Evolutionary conservation across 2,797 vertebrate genomes (phyloP).

Genomic region (Apodemus agrarius): DNA sequence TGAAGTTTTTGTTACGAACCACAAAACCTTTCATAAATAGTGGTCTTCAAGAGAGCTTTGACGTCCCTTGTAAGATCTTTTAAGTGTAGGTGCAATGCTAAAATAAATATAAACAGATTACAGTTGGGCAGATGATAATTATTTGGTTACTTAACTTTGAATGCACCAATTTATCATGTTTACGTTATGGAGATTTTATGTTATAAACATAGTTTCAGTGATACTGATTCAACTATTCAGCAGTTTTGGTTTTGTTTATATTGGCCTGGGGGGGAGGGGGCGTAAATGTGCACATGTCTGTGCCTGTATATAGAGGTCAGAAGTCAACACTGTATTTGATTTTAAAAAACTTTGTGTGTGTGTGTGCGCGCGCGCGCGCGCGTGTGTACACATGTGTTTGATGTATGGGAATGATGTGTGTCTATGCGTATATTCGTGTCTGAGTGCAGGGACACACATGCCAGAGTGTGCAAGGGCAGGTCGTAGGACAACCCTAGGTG

Average conservation of each 20-base stretch:
- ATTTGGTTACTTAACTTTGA: conserved; percentile 29
- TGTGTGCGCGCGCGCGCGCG: no score
- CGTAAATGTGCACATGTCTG: not conserved
- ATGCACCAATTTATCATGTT: conserved; percentile 12
- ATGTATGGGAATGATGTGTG: not conserved
- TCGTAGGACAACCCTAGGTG: not conserved
- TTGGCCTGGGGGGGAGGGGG: no score
- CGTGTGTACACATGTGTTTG: not conserved
- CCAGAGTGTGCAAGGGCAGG: not conserved
- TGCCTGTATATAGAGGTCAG: not conserved
- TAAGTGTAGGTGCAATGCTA: not conserved
- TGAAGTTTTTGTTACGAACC: conserved; percentile 47
- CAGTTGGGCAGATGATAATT: not conserved
- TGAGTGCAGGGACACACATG: not conserved
- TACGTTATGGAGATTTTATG: conserved; percentile 29
- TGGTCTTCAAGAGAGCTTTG: conserved; percentile 16
- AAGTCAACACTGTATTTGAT: not conserved
- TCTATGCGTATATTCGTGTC: not conserved
- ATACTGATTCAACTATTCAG: not conserved
- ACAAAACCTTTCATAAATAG: not conserved
- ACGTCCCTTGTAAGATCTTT: not conserved
- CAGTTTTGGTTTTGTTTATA: not conserved
- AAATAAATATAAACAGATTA: conserved; percentile 32
- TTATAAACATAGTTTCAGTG: conserved; percentile 7
- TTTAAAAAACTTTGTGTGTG: not conserved